Evolutionary conservation across 2,888 invertebrate genomes (phyloP), one percentile per base, ranked within the genome.

Genomic region (Theretra japonica): DNA sequence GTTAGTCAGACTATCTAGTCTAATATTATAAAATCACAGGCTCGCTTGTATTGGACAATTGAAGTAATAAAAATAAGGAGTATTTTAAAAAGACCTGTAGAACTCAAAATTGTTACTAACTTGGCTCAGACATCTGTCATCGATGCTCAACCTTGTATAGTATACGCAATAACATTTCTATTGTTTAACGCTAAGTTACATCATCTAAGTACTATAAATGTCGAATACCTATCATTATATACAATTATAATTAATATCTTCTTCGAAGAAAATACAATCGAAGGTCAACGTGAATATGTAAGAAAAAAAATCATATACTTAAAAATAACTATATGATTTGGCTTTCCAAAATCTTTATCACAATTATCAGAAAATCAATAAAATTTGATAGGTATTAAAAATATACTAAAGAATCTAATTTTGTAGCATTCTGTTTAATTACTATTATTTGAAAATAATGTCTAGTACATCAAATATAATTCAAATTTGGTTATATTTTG

Each of bases 211-310:
- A 21, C 6, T 62, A 62, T n/a, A 62, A 33, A 53, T 62, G 33
- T n/a, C n/a, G 30, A n/a, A 21, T 23, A 41, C 11, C 62, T 62
- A 62, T 4, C n/a, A n/a, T 0, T 62, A 65, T 65, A 65, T 65
- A 65, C 65, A 59, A 59, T 59, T 58, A 62, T 33, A 3, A 8
- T 41, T 23, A 41, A 8, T 17, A 65, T 48, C 65, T 65, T 65
- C 48, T 65, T 48, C 19, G 65, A 48, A 65, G 65, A 48, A 23
- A 65, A 21, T 23, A 41, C 21, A 33, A 62, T 21, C 57, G 15
- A 53, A 53, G 2, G 4, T 5, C 53, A n/a, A 53, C n/a, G n/a
- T 6, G 6, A 53, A n/a, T 6, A 19, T 53, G 53, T 15, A 5
- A 19, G 4, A n/a, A 6, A 17, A 50, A 1, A 53, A 53, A 53